These are phyloP conservation scores for Chloroceryle inda DNA, from an alignment of 2,797 vertebrate species.

Conservation along the genomic window DNA sequence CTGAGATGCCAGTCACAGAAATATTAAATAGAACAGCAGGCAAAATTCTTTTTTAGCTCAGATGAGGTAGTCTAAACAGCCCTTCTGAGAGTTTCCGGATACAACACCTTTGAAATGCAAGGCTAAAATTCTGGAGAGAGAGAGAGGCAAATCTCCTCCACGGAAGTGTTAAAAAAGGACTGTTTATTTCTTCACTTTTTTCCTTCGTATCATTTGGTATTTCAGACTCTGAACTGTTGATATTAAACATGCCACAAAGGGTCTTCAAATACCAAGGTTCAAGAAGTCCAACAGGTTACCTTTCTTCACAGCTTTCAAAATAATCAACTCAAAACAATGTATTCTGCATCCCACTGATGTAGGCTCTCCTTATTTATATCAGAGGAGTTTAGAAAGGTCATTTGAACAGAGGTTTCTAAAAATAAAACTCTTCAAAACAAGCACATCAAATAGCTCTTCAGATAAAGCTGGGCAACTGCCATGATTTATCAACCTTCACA, in stretches of 20 bases:
- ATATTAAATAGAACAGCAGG: not conserved
- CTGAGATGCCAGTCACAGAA: not conserved
- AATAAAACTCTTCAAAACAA: constrained; percentile 70
- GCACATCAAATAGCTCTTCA: constrained; percentile 63
- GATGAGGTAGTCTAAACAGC: not conserved
- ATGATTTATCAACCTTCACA: constrained; percentile 2
- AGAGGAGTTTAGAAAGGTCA: constrained; percentile 65
- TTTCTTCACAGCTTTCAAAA: constrained; percentile 50
- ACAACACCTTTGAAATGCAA: not conserved
- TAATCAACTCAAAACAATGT: constrained; percentile 55
- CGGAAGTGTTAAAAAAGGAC: not conserved
- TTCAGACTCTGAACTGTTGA: constrained; percentile 20
- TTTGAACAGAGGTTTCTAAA: constrained; percentile 67
- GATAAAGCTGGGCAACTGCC: constrained; percentile 49
- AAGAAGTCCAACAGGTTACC: constrained; percentile 25
- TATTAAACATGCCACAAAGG: not conserved
- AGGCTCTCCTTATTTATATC: constrained; percentile 59
- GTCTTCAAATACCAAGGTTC: not conserved
- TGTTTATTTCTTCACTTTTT: not conserved
- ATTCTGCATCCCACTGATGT: constrained; percentile 48
- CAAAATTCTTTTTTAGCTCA: not conserved
- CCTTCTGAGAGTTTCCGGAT: not conserved
- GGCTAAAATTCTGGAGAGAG: not conserved
- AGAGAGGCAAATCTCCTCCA: not conserved
- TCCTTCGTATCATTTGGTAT: not conserved